Conservation (phyloP, 2,888 invertebrate genomes). For the Erpobdella octoculata region DNA sequence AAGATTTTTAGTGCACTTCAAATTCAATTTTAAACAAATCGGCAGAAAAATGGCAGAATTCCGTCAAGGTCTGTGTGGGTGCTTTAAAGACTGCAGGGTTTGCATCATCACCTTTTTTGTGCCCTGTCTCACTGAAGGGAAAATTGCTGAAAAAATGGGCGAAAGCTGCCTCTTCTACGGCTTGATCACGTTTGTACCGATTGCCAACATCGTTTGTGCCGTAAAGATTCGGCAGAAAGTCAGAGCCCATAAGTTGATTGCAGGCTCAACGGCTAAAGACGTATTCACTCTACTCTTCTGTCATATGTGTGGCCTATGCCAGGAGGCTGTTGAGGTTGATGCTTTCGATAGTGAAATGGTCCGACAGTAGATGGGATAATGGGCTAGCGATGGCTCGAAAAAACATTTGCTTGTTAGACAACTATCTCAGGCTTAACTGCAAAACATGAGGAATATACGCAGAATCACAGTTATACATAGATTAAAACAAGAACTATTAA, state of each 20-base stretch:
- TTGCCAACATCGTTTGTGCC: constrained; percentile 40
- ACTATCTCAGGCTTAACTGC: not conserved
- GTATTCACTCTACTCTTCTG: no score
- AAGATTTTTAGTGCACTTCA: no score
- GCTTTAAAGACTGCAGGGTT: not conserved
- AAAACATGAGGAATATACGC: no score
- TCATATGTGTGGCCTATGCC: no score
- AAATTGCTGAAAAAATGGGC: constrained; percentile 40
- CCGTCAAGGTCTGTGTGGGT: constrained; percentile 1
- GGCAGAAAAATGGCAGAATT: no score
- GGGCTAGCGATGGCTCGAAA: not conserved
- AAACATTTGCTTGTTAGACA: not conserved
- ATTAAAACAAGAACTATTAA: no score
- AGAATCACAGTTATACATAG: no score
- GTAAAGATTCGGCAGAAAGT: constrained; percentile 41
- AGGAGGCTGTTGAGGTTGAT: no score
- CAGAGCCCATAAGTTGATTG: not conserved
- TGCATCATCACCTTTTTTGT: constrained; percentile 42
- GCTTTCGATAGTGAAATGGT: no score
- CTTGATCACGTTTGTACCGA: constrained; percentile 41
- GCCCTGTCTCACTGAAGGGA: constrained; percentile 48
- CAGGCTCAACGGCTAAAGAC: no score
- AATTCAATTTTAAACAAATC: no score
- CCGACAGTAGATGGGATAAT: no score
- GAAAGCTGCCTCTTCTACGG: not conserved